Base-by-base conservation (phyloP, 1,140 invertebrate species). In the Maconellicoccus hirsutus region DNA sequence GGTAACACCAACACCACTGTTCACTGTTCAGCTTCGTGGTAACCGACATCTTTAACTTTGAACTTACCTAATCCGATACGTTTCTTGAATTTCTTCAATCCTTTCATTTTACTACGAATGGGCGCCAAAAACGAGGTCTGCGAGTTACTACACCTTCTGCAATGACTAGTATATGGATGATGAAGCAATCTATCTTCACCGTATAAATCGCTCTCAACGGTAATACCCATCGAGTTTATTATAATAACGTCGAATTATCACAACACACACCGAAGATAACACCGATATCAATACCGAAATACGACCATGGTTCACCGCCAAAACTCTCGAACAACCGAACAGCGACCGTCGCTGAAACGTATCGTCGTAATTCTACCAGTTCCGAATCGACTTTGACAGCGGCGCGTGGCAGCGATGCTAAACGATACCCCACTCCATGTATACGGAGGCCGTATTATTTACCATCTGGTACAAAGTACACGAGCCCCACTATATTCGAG, bases 31-130 rank as follows among this genome's bases (percentile, higher is more conserved):
- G n/a, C n/a, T n/a, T n/a, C n/a, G n/a, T n/a, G n/a, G n/a, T n/a
- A n/a, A n/a, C n/a, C n/a, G n/a, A n/a, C n/a, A n/a, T n/a, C n/a
- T n/a, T n/a, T n/a, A n/a, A n/a, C n/a, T n/a, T n/a, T n/a, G n/a
- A 66, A 52, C 61, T 66, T 25, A 66, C 61, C 61, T 26, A 66
- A 66, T 4, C 61, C 61, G 22, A 66, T 66, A 6, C 61, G 10
- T 23, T 66, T 66, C 8, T 19, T 23, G 25, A 66, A 25, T 66
- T 66, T 66, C 25, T 66, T 66, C 61, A 66, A 23, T 4, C 61
- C 61, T 25, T 66, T 66, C 61, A 66, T 66, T 23, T 26, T 66
- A 23, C 61, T 66, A 4, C 25, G 22, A 23, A 26, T 23, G 19
- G 61, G 42, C 6, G 42, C 42, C n/a, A 52, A 52, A 16, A 52